Base-by-base conservation (phyloP, 1,140 invertebrate species). In the Scaptodrosophila lebanonensis region DNA sequence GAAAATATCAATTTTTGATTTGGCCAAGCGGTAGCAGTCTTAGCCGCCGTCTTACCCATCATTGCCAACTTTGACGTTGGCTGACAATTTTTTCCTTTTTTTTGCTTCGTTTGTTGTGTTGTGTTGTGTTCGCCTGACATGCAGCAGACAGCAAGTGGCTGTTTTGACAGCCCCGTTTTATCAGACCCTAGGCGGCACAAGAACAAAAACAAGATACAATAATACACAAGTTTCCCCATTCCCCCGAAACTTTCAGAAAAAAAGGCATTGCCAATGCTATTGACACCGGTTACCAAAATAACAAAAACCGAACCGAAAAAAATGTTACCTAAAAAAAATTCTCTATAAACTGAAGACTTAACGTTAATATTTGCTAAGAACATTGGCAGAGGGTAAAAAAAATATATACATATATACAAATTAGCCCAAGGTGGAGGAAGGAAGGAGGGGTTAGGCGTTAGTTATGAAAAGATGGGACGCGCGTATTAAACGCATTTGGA, bases 1-100 rank as follows among this genome's bases (percentile, higher is more conserved):
- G 65, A 77, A 77, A 79, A 67, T 77, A 77, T 77, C 72, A 77
- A 77, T 77, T 77, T 77, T 67, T 77, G 58, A 62, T 51, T 66
- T 60, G 51, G 51, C 58, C 29, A 48, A 57, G 49, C 69, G 66
- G 49, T 63, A 59, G 60, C 45, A 16, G 6, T 36, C 17, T 17
- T 32, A 11, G 27, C 6, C 16, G n/a, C n/a, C n/a, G n/a, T n/a
- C n/a, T n/a, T n/a, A n/a, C n/a, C n/a, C n/a, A n/a, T n/a, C n/a
- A n/a, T n/a, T n/a, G n/a, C n/a, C 22, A 43, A 40, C 16, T 17
- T 52, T 38, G n/a, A n/a, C n/a, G n/a, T n/a, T n/a, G n/a, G n/a
- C 15, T 50, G 36, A 11, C 51, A 47, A 27, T 18, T 11, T 27
- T 27, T 30, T 59, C 42, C 15, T 15, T 49, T 33, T 35, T 20